Conservation (phyloP, 2,888 invertebrate species). For the Emmelina monodactyla region DNA sequence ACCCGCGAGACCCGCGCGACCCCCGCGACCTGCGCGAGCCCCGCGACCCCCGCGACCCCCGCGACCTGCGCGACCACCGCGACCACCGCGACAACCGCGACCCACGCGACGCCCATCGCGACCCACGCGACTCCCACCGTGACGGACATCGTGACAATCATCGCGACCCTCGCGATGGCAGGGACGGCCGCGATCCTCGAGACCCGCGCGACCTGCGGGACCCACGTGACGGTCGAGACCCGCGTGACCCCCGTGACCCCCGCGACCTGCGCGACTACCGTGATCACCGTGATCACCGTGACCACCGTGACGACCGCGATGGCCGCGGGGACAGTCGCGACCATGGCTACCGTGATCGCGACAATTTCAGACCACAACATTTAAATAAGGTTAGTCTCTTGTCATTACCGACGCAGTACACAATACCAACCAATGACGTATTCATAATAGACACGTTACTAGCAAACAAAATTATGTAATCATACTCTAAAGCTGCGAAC, state of each 20-base stretch:
- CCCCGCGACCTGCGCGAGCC: constrained; percentile 26
- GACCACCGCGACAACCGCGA: constrained; percentile 19
- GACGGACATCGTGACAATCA: too few species aligned
- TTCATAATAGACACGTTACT: too few species aligned
- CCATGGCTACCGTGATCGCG: constrained; percentile 46
- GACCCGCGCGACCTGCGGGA: constrained; percentile 25
- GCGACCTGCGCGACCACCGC: constrained; percentile 21
- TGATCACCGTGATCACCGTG: constrained; percentile 24
- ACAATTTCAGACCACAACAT: constrained; percentile 48
- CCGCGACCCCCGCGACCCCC: constrained; percentile 25
- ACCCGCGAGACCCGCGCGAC: constrained; percentile 26
- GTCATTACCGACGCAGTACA: too few species aligned
- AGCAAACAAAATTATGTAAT: too few species aligned
- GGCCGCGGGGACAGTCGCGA: constrained; percentile 21
- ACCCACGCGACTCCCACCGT: constrained; percentile 27
- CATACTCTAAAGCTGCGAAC: too few species aligned
- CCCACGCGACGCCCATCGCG: constrained; percentile 28
- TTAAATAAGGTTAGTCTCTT: constrained; percentile 39
- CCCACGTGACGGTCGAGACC: constrained; percentile 25
- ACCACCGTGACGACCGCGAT: constrained; percentile 19
- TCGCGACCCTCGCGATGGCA: constrained; percentile 24
- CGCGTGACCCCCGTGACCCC: constrained; percentile 24
- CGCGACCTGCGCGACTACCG: constrained; percentile 29
- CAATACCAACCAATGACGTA: too few species aligned
- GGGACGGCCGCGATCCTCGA: constrained; percentile 22